Conservation (phyloP, 2,888 invertebrate genomes). For the Cheilosia variabilis region DNA sequence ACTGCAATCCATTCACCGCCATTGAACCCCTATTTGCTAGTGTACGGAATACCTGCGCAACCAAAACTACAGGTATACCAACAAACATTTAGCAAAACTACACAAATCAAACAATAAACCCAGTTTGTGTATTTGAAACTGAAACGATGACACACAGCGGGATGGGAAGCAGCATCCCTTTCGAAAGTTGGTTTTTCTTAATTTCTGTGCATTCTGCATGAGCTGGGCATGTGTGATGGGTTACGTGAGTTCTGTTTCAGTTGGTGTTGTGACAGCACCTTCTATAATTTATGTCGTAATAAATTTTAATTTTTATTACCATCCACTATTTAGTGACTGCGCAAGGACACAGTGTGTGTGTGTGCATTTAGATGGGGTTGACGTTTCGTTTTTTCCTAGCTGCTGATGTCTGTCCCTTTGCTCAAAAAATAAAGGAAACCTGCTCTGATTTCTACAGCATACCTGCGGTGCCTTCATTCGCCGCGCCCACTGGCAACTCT, state of each 20-base stretch:
- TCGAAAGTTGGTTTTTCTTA: slow-evolving; percentile 15
- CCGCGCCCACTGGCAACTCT: slow-evolving; percentile 62
- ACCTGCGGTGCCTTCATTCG: slow-evolving; percentile 61
- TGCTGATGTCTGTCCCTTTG: not conserved
- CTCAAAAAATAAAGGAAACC: slow-evolving; percentile 19
- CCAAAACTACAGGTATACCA: slow-evolving; percentile 54
- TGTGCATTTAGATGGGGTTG: slow-evolving; percentile 47
- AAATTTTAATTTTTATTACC: slow-evolving; percentile 75
- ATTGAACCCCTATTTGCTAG: slow-evolving; percentile 51
- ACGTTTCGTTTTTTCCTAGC: slow-evolving; percentile 10
- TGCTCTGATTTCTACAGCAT: slow-evolving; percentile 63
- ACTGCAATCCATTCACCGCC: slow-evolving; percentile 59
- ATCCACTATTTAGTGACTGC: slow-evolving; percentile 46
- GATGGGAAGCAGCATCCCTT: slow-evolving; percentile 52
- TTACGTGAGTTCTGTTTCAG: slow-evolving; percentile 55
- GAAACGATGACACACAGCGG: slow-evolving; percentile 61
- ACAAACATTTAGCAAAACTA: slow-evolving; percentile 63
- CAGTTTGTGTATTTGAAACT: slow-evolving; percentile 26
- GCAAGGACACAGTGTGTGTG: slow-evolving; percentile 21
- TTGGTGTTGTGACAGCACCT: slow-evolving; percentile 75
- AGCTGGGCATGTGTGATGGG: slow-evolving; percentile 23
- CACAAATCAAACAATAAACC: slow-evolving; percentile 44
- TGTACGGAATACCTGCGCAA: slow-evolving; percentile 54
- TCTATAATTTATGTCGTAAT: slow-evolving; percentile 76
- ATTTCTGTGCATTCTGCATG: slow-evolving; percentile 20